Evolutionary conservation across 2,888 invertebrate species (phyloP).

Genomic region (Lithosia quadra): DNA sequence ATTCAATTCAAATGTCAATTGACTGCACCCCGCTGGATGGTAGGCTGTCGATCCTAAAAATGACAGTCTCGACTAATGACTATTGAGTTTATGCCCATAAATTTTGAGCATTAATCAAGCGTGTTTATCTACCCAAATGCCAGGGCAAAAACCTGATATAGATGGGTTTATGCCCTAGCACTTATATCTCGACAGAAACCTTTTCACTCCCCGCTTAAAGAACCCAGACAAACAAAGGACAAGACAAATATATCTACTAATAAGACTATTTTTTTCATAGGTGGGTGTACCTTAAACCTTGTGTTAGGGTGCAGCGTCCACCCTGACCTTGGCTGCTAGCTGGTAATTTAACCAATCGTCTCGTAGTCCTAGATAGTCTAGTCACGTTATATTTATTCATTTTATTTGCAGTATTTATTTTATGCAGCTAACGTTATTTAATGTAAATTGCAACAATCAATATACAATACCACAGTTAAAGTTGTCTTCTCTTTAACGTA

Average conservation of each 20-base stretch:
- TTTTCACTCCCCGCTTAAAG: not conserved
- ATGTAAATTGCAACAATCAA: conserved; percentile 38
- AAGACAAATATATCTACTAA: too few relatives aligned
- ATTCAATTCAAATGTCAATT: not conserved
- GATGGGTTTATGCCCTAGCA: too few relatives aligned
- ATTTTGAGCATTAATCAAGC: too few relatives aligned
- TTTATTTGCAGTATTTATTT: conserved; percentile 48
- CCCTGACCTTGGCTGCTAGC: conserved; percentile 65
- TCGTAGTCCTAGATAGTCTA: conserved; percentile 49
- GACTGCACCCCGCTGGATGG: not conserved
- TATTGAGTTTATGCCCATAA: too few relatives aligned
- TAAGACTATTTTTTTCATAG: conserved; percentile 61
- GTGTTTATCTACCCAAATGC: too few relatives aligned
- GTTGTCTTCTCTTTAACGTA: too few relatives aligned
- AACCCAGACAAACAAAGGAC: not conserved
- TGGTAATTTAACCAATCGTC: conserved; percentile 63
- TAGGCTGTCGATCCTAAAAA: not conserved
- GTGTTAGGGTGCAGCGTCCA: conserved; percentile 67
- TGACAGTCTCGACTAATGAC: not conserved
- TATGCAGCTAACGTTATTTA: conserved; percentile 48
- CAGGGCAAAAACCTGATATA: too few relatives aligned
- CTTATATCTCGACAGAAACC: not conserved
- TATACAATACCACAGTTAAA: conserved; percentile 30
- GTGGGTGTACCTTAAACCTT: conserved; percentile 68
- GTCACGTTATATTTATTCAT: conserved; percentile 53